phyloP scores from a whole-genome alignment of 2,113 vertebrate genomes.

The Myrmophylax atrothorax region DNA sequence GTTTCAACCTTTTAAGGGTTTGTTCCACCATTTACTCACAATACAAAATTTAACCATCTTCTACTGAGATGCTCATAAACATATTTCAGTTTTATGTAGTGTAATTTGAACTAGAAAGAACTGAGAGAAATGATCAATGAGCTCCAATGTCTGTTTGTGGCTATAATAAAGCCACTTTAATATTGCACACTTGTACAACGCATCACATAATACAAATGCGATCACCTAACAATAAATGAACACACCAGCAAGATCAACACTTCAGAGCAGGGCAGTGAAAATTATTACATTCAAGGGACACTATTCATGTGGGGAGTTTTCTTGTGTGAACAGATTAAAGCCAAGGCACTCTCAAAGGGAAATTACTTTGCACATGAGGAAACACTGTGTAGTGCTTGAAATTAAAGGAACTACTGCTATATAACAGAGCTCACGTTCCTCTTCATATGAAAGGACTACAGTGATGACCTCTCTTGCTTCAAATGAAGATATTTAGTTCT shows the following conservation, averaged over 20 bases:
- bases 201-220: neutral
- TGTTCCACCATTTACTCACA: neutral
- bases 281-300: neutral
- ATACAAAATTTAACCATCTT: neutral
- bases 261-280: slow-evolving; percentile 16
- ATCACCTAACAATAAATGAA: slow-evolving; percentile 22
- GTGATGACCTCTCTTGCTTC: neutral
- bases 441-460: neutral
- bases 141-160: slow-evolving; percentile 43
- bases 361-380: neutral
- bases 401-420: neutral
- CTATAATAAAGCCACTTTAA: slow-evolving; percentile 52
- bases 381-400: neutral
- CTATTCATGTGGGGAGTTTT: neutral
- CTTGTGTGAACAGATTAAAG: slow-evolving; percentile 1
- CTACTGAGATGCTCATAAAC: slow-evolving; percentile 23
- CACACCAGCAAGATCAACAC: neutral
- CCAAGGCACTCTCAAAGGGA: neutral
- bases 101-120: slow-evolving; percentile 26
- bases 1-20: slow-evolving; percentile 43
- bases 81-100: slow-evolving; percentile 56
- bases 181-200: slow-evolving; percentile 29
- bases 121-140: slow-evolving; percentile 28
- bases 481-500: neutral
- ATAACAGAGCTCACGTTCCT: neutral